These are phyloP conservation scores for Neelides sp. DNA, from an alignment of 1,140 invertebrate species.

Conservation along the genomic window DNA sequence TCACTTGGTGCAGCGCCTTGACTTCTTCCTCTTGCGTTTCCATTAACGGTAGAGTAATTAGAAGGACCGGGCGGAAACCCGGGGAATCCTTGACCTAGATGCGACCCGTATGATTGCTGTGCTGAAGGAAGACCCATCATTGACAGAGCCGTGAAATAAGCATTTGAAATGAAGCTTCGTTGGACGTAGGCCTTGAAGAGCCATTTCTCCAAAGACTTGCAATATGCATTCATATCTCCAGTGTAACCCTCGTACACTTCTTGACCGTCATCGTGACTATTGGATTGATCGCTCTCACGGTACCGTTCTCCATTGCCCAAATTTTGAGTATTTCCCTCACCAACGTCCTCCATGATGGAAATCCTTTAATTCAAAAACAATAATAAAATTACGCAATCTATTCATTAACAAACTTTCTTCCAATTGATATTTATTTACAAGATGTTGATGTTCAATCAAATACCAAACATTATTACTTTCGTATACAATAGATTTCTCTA, in stretches of 20 bases:
- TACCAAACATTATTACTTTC: no score
- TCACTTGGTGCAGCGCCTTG: background rate
- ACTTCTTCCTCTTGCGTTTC: background rate
- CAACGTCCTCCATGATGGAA: background rate
- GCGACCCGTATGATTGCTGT: background rate
- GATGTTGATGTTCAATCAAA: no score
- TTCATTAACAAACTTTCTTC: no score
- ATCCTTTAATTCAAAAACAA: background rate
- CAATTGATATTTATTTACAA: no score
- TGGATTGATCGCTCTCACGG: background rate
- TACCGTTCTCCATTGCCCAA: background rate
- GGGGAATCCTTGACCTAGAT: background rate
- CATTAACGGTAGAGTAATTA: no score
- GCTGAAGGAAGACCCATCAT: background rate
- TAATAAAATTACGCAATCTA: no score
- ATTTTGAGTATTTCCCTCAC: background rate
- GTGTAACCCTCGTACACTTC: slow-evolving; percentile 1
- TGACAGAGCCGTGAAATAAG: slow-evolving; percentile 23
- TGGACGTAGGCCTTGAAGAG: slow-evolving; percentile 22
- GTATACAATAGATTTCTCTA: no score
- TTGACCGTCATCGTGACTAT: no score
- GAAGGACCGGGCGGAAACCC: no score
- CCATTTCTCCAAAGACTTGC: slow-evolving; percentile 27
- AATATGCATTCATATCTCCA: slow-evolving; percentile 23
- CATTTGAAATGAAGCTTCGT: slow-evolving; percentile 13